These are phyloP conservation scores for Chironomus striatipennis DNA, from an alignment of 1,140 invertebrate genomes.

Conservation along the genomic window DNA sequence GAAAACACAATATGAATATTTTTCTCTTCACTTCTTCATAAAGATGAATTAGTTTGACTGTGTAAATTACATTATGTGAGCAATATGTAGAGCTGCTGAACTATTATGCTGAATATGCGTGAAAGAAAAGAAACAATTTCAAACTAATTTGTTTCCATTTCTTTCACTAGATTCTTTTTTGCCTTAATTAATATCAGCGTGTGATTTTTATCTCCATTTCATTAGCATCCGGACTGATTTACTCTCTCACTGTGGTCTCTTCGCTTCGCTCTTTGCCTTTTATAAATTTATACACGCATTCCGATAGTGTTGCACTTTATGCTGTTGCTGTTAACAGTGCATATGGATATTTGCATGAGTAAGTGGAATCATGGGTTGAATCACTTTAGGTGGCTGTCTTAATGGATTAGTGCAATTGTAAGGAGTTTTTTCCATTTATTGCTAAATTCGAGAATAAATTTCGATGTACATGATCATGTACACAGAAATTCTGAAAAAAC, in stretches of 20 bases:
- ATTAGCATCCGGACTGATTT: slow-evolving; percentile 9
- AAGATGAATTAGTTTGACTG: background rate
- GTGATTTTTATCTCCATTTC: slow-evolving; percentile 23
- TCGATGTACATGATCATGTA: too few relatives aligned
- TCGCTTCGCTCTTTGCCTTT: background rate
- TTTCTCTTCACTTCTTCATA: background rate
- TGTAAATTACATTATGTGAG: background rate
- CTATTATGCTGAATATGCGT: background rate
- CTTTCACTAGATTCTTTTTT: background rate
- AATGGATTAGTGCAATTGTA: too few relatives aligned
- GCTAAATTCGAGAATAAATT: too few relatives aligned
- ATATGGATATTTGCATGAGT: background rate
- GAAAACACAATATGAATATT: background rate
- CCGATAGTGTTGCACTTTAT: slow-evolving; percentile 4
- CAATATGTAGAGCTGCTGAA: slow-evolving; percentile 3
- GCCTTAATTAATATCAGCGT: slow-evolving; percentile 22
- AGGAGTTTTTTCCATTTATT: too few relatives aligned
- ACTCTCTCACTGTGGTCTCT: background rate
- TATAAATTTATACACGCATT: background rate
- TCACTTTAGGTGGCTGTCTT: too few relatives aligned
- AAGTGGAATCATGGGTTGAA: too few relatives aligned
- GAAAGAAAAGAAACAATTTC: slow-evolving; percentile 12
- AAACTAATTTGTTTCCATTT: slow-evolving; percentile 21
- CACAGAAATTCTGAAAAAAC: too few relatives aligned
- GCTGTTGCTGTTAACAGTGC: background rate